Evolutionary conservation across 2,797 vertebrate genomes (phyloP).

Genomic region (Threskiornis aethiopicus): DNA sequence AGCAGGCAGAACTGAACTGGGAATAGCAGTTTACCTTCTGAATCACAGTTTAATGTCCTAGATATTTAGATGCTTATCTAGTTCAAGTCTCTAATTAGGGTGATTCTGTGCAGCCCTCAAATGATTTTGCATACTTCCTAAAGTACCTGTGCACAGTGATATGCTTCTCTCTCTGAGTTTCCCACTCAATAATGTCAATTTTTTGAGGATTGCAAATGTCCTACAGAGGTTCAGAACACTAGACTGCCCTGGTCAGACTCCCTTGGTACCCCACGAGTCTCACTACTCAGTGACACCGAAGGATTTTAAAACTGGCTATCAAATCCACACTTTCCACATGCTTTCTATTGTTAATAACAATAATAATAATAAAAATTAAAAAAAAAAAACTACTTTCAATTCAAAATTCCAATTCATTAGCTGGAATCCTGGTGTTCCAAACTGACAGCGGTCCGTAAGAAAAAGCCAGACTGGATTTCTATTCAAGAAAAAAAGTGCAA

Average conservation of each 20-base stretch:
- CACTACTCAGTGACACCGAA: not conserved
- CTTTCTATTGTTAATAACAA: not conserved
- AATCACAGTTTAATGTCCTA: conserved; percentile 45
- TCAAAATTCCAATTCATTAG: not conserved
- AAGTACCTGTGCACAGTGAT: not conserved
- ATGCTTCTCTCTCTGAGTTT: not conserved
- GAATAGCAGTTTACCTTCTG: conserved; percentile 53
- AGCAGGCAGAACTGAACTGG: conserved; percentile 12
- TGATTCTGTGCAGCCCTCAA: not conserved
- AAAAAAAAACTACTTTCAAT: not conserved
- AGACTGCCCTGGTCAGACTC: not conserved
- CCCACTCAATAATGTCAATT: not conserved
- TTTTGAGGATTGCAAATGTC: not conserved
- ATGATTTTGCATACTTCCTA: not conserved
- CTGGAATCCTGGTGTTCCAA: not conserved
- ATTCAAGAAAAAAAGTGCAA: not conserved
- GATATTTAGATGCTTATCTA: conserved; percentile 53
- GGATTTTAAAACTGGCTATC: not conserved
- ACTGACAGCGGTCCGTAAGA: not conserved
- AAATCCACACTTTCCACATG: not conserved
- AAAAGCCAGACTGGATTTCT: not conserved
- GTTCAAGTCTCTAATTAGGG: conserved; percentile 54
- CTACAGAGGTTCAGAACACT: not conserved
- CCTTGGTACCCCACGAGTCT: not conserved
- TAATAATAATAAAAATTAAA: not conserved